Evolutionary conservation across 2,797 vertebrate genomes (phyloP), one percentile per base, ranked within the genome.

Genomic region (Smutsia gigantea): DNA sequence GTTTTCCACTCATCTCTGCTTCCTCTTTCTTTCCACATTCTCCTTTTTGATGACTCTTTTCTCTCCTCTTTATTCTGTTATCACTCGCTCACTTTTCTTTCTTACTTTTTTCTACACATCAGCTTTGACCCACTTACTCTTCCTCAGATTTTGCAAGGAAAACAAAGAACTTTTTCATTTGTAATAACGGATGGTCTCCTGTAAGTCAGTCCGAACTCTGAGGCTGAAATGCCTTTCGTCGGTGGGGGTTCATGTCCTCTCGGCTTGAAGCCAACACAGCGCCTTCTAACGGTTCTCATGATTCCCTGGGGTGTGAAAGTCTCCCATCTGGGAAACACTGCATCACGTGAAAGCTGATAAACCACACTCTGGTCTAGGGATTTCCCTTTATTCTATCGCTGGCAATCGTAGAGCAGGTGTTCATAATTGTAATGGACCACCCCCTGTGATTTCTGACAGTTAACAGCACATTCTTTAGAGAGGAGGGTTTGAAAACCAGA

Each of bases 231-330:
- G 77, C 93, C 37, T 92, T 71, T 87, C 18, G 0, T 15, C 13
- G 61, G 15, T 37, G 61, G 74, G 77, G 66, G 53, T 82, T 97
- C 90, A 29, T 78, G 29, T 69, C 17, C 42, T 92, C 34, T 84
- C 74, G 87, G 84, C 87, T 78, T 9, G 57, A 81, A 72, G 96
- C 90, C 27, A 10, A 75, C 18, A 0, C 18, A 19, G 61, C 85
- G 95, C 87, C 72, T 92, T 96, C 74, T 39, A 83, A 83, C 37
- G 57, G 7, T 95, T 97, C 97, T 90, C 96, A 90, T n/a, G 87
- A 75, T 84, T 93, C 59, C 63, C 90, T 55, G 3, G 71, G 37
- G 94, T 21, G 8, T 69, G 77, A 51, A 82, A 57, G 57, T 57
- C 79, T 97, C 69, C 92, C 66, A 27, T 72, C 57, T 82, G 97